Base-by-base conservation (phyloP, 37 sponge, comb jelly and placozoan genomes). In the Theonella swinhoei region DNA sequence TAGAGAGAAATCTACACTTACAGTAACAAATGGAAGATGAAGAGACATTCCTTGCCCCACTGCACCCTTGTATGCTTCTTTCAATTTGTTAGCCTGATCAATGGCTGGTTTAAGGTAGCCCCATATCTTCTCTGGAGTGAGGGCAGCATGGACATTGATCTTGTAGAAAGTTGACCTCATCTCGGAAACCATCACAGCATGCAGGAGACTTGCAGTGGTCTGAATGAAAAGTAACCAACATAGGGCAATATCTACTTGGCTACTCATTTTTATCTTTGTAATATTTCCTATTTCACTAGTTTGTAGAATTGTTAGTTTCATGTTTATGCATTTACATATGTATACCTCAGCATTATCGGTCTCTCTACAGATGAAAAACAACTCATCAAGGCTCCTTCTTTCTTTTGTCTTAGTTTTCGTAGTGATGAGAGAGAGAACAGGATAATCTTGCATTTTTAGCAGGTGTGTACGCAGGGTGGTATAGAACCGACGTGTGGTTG, bases 111-210 rank as follows among this genome's bases (percentile, higher is more conserved):
- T 5, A 39, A 93, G 83, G 25, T 70, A 58, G 28, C 35, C 38
- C 78, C 61, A 65, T 41, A 93, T 93, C 14, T 93, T 85, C n/a
- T 70, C 66, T 4, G 94, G 94, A 1, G 90, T 90, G 75, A 93
- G 63, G 66, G 94, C 92, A 41, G 92, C 85, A 70, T 92, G 92
- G 17, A 92, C 84, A n/a, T 88, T 92, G 39, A 92, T 68, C 77
- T 92, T 92, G 81, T 88, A 80, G 67, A 92, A 92, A 0, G 92
- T 88, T 0, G 76, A 30, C 38, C 35, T 84, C 17, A 88, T 39
- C 67, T 73, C 72, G 4, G 88, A 84, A 19, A 17, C 67, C 40
- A 92, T 64, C 14, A 92, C 66, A 33, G 41, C 85, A 32, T 80
- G 26, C 20, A 92, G 77, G 20, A 92, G 78, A 3, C 29, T 59